phyloP scores from a whole-genome alignment of 2,113 vertebrate species.

The Crotalus horridus region DNA sequence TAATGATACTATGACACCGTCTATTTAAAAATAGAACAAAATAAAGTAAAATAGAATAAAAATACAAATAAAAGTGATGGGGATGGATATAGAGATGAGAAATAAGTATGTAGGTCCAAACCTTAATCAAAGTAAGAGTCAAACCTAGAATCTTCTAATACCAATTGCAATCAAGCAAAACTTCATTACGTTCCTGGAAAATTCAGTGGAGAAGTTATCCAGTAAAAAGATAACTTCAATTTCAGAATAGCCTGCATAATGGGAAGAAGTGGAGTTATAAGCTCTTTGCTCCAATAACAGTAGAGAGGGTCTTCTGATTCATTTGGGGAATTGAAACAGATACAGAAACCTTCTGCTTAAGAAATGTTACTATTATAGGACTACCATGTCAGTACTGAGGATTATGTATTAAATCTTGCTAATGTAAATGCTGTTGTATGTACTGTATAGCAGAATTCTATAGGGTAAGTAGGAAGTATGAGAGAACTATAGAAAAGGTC shows the following conservation, averaged over 20 bases:
- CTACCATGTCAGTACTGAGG: neutral
- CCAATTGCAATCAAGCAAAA: neutral
- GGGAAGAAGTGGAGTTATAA: neutral
- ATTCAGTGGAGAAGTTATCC: neutral
- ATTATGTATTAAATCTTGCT: neutral
- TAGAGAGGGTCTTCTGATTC: neutral
- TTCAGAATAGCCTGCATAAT: neutral
- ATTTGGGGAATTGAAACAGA: neutral
- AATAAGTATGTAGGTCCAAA: neutral
- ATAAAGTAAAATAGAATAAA: neutral
- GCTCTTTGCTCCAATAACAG: neutral
- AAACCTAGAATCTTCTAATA: neutral
- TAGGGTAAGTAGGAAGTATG: neutral
- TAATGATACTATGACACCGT: neutral
- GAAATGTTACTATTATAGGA: neutral
- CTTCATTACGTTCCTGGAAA: neutral
- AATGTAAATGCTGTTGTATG: neutral
- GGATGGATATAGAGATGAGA: neutral
- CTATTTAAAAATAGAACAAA: neutral
- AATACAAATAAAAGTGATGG: neutral
- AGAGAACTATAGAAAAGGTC: neutral
- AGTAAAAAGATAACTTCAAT: neutral
- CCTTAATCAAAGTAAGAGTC: neutral
- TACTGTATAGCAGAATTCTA: neutral
- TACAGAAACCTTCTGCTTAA: neutral